phyloP scores from a whole-genome alignment of 2,113 vertebrate species.

The Phalacrocorax aristotelis region DNA sequence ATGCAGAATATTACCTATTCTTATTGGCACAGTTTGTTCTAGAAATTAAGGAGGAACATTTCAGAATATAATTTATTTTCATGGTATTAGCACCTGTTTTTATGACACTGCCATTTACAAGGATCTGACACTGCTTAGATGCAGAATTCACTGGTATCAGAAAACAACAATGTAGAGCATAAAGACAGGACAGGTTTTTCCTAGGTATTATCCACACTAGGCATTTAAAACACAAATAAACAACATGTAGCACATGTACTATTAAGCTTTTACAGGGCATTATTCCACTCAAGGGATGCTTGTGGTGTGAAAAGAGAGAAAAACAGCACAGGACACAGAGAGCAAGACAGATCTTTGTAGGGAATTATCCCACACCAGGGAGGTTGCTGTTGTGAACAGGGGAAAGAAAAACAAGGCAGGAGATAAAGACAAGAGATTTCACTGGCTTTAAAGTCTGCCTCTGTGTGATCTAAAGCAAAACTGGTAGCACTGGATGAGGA shows the following conservation, averaged over 20 bases:
- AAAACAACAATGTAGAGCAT: background rate
- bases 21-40: background rate
- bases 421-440: slow-evolving; percentile 10
- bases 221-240: slow-evolving; percentile 32
- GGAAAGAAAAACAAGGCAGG: slow-evolving; percentile 33
- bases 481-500: background rate
- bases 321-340: background rate
- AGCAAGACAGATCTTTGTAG: slow-evolving; percentile 22
- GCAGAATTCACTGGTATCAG: background rate
- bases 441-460: background rate
- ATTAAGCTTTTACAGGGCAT: slow-evolving; percentile 44
- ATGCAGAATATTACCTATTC: background rate
- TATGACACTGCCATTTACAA: background rate
- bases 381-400: background rate
- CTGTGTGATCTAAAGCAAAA: slow-evolving; percentile 12
- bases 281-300: slow-evolving; percentile 26
- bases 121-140: background rate
- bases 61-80: background rate
- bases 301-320: slow-evolving; percentile 19
- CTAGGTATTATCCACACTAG: background rate
- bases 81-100: background rate
- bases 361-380: slow-evolving; percentile 26
- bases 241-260: slow-evolving; percentile 11
- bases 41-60: background rate
- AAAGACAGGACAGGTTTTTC: slow-evolving; percentile 11